These are phyloP conservation scores for Enteromius fasciolatus DNA, from an alignment of 2,797 vertebrate species.

Conservation along the genomic window DNA sequence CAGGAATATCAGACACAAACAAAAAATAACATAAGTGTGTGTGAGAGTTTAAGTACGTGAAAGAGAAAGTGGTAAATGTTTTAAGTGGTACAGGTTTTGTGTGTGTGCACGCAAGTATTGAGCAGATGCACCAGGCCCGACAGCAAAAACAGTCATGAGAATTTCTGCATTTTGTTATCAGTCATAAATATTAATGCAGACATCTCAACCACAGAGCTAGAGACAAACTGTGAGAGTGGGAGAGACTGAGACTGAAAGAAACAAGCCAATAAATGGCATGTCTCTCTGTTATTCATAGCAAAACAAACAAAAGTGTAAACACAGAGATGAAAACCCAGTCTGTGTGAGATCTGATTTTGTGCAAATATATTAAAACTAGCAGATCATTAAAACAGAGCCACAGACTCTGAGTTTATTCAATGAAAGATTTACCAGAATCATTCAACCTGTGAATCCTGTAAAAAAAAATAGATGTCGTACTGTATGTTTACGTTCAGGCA, in stretches of 20 bases:
- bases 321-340: conserved; percentile 18
- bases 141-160: conserved; percentile 55
- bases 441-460: not conserved
- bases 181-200: conserved; percentile 57
- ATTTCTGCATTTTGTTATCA: conserved; percentile 51
- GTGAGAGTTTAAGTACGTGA: conserved; percentile 8
- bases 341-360: conserved; percentile 15
- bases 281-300: conserved; percentile 22
- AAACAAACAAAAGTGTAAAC: conserved; percentile 32
- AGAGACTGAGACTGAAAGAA: conserved; percentile 1
- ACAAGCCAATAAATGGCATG: conserved; percentile 30
- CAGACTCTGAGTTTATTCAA: not conserved
- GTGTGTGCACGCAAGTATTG: not conserved
- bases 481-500: not conserved
- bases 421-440: not conserved
- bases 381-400: not conserved
- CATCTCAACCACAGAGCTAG: conserved; percentile 42
- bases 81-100: conserved; percentile 24
- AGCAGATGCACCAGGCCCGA: conserved; percentile 42
- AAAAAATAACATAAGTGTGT: not conserved
- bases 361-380: conserved; percentile 21
- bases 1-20: not conserved
- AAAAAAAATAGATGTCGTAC: not conserved
- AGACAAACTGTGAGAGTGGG: conserved; percentile 40
- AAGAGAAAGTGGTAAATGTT: conserved; percentile 45